Evolutionary conservation across 2,888 invertebrate species (phyloP).

Genomic region (Tenthredo scrophulariae): DNA sequence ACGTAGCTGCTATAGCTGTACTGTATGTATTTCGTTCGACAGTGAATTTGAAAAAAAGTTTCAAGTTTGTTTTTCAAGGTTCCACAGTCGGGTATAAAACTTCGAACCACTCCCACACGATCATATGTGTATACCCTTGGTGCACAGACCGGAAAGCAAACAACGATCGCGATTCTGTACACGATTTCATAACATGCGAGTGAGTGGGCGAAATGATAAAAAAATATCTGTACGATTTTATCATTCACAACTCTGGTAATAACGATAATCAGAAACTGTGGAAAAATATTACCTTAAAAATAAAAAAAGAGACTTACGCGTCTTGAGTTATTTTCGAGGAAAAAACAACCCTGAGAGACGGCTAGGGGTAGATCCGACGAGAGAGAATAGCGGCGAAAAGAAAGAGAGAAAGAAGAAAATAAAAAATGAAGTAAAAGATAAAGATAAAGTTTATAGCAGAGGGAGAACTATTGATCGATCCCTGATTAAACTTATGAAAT

Average conservation of each 20-base stretch:
- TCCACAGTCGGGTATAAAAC: not conserved
- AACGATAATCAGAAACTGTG: not conserved
- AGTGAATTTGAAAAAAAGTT: not conserved
- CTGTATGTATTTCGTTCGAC: not conserved
- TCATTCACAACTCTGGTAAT: not conserved
- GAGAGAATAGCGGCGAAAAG: not conserved
- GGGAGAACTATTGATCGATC: not conserved
- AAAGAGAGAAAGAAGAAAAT: not conserved
- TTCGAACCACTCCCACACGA: not conserved
- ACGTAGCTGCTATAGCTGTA: not conserved
- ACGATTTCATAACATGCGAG: not conserved
- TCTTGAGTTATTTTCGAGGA: not conserved
- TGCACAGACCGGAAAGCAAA: not conserved
- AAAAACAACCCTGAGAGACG: not conserved
- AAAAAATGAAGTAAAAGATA: not conserved
- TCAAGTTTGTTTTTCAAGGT: constrained; percentile 15
- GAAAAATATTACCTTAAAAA: not conserved
- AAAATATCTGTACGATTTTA: not conserved
- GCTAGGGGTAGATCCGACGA: not conserved
- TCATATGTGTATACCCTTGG: not conserved
- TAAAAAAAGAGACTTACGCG: not conserved
- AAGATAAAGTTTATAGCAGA: not conserved
- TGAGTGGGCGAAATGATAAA: not conserved
- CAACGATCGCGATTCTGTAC: not conserved
- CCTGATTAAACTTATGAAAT: not conserved